Percentiles rank a stretch among this genome's conserved stretches.
Conservation (phyloP, 2,888 invertebrate genomes). For the Thereva nobilitata region DNA sequence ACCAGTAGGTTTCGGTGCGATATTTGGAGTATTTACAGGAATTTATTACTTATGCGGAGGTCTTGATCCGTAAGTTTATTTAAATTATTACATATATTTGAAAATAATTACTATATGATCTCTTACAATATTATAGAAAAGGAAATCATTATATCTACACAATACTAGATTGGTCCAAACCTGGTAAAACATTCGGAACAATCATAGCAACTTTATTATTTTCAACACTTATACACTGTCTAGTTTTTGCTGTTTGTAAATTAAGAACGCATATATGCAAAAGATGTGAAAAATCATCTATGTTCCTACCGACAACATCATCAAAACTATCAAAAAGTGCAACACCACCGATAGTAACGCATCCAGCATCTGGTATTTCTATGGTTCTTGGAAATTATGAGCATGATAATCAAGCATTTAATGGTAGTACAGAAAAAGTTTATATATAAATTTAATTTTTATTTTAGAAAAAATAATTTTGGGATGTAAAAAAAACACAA, state of each 20-base stretch:
- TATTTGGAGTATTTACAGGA: slow-evolving; percentile 63
- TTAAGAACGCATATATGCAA: slow-evolving; percentile 51
- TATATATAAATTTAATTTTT: slow-evolving; percentile 9
- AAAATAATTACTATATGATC: not conserved
- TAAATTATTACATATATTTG: too few relatives aligned
- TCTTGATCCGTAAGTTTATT: slow-evolving; percentile 60
- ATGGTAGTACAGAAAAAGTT: slow-evolving; percentile 37
- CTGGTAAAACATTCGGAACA: slow-evolving; percentile 56
- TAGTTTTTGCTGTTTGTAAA: slow-evolving; percentile 54
- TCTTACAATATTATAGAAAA: slow-evolving; percentile 51
- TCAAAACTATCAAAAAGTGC: not conserved
- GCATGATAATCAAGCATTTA: slow-evolving; percentile 53
- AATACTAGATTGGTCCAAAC: slow-evolving; percentile 75
- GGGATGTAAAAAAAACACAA: slow-evolving; percentile 2
- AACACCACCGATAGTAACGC: slow-evolving; percentile 37
- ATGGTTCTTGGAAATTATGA: slow-evolving; percentile 55
- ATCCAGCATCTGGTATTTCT: slow-evolving; percentile 53
- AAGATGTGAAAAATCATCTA: slow-evolving; percentile 46
- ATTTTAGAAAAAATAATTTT: not conserved
- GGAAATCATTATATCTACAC: slow-evolving; percentile 73
- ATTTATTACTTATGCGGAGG: slow-evolving; percentile 69
- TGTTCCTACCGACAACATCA: slow-evolving; percentile 49
- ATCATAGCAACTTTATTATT: slow-evolving; percentile 51
- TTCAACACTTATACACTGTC: slow-evolving; percentile 51
- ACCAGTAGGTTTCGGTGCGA: slow-evolving; percentile 64